A percentile compares a stretch with the other conserved stretches of the same genome.
These are phyloP conservation scores for Saguinus midas DNA, from an alignment of 2,113 vertebrate species.

Conservation along the genomic window DNA sequence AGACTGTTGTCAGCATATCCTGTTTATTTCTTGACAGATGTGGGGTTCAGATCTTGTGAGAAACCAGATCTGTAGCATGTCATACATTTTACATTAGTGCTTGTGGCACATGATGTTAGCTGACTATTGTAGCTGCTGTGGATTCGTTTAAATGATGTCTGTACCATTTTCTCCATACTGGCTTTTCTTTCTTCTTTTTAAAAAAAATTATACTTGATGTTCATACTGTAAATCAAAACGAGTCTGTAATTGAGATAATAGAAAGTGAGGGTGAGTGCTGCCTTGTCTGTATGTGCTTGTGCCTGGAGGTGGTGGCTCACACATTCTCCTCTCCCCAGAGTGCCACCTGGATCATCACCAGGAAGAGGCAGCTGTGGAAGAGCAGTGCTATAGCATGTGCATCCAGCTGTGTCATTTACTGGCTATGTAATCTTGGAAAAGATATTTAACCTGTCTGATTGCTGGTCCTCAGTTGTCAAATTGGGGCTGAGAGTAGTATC, in stretches of 20 bases:
- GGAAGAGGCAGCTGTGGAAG: neutral
- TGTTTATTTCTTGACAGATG: neutral
- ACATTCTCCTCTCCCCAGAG: neutral
- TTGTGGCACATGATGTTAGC: neutral
- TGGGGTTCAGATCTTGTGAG: neutral
- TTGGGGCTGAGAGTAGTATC: neutral
- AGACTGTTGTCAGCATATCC: neutral
- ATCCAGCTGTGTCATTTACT: neutral
- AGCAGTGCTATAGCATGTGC: neutral
- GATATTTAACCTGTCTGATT: neutral
- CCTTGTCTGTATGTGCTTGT: neutral
- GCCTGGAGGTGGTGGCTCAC: too few relatives aligned
- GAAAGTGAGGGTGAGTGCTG: neutral
- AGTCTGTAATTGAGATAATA: neutral
- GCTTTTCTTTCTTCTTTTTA: neutral
- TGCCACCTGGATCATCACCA: neutral
- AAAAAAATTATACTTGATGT: neutral
- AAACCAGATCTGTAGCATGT: neutral
- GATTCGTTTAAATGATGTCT: neutral
- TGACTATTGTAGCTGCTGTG: neutral
- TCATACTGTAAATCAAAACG: neutral
- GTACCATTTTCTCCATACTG: neutral
- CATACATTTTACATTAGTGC: neutral
- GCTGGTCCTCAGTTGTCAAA: neutral
- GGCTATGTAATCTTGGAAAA: neutral